Evolutionary conservation across 2,113 vertebrate genomes (phyloP), one percentile per base, ranked within the genome.

Genomic region (Dascyllus trimaculatus): DNA sequence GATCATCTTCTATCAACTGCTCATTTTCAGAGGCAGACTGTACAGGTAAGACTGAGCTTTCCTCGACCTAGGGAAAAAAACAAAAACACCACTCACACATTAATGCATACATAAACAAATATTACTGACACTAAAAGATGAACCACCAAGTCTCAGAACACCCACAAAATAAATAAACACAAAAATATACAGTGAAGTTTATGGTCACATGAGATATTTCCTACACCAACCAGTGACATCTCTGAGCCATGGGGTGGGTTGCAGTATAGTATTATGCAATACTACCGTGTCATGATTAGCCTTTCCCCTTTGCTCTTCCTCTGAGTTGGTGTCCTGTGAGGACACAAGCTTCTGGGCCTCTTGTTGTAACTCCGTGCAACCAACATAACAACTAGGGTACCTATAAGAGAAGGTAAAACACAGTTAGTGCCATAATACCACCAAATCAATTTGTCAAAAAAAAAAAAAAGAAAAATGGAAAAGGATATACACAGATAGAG

Each of bases 321-420:
- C 85, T 52, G 79, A 70, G 79, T 86, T 87, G 71, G 84, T 78
- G 87, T 95, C 95, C 89, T 94, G 91, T 81, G 94, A 84, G 84
- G 93, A 78, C 65, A 90, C 91, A 0, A 60, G 26, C 57, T 5
- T 91, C 93, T 85, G 95, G 89, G 66, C 89, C 80, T 22, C 93
- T 81, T 66, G 93, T 83, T 85, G 92, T 65, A 86, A 84, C 85
- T 97, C 96, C 56, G 94, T 93, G 91, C 96, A 96, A 90, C 91
- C 93, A 11, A 96, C 96, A 94, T 89, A 91, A 88, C 93, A 93
- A 92, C 89, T 83, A 74, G 92, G 92, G 88, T 94, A 89, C 95
- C 96, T 96, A 64, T 0, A 18, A 71, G 52, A 85, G 26, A 62
- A 26, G 54, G 40, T 17, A 17, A 75, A 71, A 61, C 21, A 32